Evolutionary conservation across 2,888 invertebrate species (phyloP).

Genomic region (Pteria penguin): DNA sequence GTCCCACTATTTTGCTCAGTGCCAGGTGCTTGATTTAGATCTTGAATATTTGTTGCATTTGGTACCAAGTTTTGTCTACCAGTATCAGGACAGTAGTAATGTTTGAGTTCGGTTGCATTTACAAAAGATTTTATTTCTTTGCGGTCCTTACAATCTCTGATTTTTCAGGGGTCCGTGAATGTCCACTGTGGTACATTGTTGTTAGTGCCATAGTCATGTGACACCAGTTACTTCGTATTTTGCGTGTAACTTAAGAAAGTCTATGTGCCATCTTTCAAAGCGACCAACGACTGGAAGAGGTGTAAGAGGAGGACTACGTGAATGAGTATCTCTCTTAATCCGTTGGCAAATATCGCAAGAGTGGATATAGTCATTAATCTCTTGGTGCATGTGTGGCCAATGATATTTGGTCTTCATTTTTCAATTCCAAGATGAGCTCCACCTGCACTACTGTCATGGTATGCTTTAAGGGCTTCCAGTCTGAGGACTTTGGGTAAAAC

Average conservation of each 20-base stretch:
- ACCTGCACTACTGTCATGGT: conserved; percentile 35
- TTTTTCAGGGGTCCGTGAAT: too few relatives aligned
- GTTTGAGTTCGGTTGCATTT: not conserved
- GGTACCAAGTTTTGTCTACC: not conserved
- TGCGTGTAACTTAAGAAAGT: conserved; percentile 6
- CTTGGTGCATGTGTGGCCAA: conserved; percentile 34
- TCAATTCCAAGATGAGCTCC: conserved; percentile 31
- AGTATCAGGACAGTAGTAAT: not conserved
- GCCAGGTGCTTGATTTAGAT: not conserved
- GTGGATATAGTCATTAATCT: conserved; percentile 20
- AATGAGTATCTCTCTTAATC: conserved; percentile 7
- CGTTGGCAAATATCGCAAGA: conserved; percentile 36
- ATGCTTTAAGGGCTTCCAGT: conserved; percentile 10
- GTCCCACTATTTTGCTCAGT: not conserved
- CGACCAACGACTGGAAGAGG: conserved; percentile 3
- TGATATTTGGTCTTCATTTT: conserved; percentile 16
- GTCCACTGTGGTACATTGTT: too few relatives aligned
- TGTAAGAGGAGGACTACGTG: not conserved
- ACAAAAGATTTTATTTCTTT: not conserved
- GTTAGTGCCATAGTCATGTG: too few relatives aligned
- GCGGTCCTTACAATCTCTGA: not conserved
- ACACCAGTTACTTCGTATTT: too few relatives aligned
- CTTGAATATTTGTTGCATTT: not conserved
- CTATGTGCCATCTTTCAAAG: conserved; percentile 19
- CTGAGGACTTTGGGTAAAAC: conserved; percentile 29